Conservation (phyloP, 2,888 invertebrate genomes). For the Melikaiella ostensackeni region DNA sequence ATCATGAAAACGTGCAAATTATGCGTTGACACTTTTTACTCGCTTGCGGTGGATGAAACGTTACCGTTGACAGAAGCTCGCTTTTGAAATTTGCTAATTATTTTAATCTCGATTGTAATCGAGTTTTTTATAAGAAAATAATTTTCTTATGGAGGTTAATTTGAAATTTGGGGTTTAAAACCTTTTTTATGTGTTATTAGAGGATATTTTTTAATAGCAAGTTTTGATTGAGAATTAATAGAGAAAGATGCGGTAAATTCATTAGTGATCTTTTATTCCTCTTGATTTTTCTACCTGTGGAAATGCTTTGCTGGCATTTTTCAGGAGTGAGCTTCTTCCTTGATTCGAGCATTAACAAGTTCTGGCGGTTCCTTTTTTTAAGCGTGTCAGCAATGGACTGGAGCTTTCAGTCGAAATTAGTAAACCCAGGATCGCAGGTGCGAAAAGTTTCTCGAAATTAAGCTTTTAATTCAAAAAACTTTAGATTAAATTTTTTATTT, state of each 20-base stretch:
- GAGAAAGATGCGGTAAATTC: background rate
- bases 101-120: background rate
- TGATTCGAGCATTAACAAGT: conserved; percentile 36
- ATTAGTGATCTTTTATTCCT: background rate
- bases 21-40: conserved; percentile 20
- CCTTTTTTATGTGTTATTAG: background rate
- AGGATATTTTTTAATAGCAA: background rate
- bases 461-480: background rate
- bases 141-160: background rate
- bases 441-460: conserved; percentile 7
- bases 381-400: conserved; percentile 13
- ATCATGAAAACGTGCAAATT: conserved; percentile 25
- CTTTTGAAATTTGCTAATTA: conserved; percentile 20
- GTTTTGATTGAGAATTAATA: background rate
- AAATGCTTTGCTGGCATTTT: conserved; percentile 21
- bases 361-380: conserved; percentile 35
- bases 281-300: background rate
- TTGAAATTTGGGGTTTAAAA: background rate
- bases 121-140: background rate
- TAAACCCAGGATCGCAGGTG: background rate
- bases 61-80: conserved; percentile 26
- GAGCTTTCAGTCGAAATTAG: conserved; percentile 5
- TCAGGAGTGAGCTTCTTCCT: conserved; percentile 37
- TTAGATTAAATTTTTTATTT: too few relatives aligned
- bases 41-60: conserved; percentile 35